These are phyloP conservation scores for Porites rus DNA, from an alignment of 92 coral and sea anemone species.

Conservation along the genomic window DNA sequence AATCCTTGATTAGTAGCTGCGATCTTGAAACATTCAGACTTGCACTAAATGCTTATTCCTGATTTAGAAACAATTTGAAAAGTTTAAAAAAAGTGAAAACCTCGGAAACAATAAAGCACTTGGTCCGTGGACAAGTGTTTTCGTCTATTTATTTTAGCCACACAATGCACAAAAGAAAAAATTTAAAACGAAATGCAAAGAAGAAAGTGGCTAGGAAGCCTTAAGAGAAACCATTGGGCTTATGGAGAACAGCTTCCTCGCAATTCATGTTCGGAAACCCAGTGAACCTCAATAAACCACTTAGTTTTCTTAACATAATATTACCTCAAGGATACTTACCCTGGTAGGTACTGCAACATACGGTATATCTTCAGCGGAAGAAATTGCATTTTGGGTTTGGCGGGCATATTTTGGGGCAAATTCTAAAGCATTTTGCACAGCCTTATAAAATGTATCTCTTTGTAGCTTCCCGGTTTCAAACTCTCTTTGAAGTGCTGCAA, in stretches of 20 bases:
- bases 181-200: too few species aligned
- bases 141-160: too few species aligned
- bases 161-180: too few species aligned
- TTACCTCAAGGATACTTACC: conserved; percentile 23
- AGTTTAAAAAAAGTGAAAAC: too few species aligned
- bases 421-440: conserved; percentile 46
- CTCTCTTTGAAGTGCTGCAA: conserved; percentile 32
- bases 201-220: too few species aligned
- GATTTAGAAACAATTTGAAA: too few species aligned
- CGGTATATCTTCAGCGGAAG: conserved; percentile 21
- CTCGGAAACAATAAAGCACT: too few species aligned
- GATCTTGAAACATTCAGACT: too few species aligned
- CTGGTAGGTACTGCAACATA: conserved; percentile 32
- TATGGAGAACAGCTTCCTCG: not conserved
- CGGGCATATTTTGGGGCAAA: conserved; percentile 24
- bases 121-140: too few species aligned
- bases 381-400: conserved; percentile 46
- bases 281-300: not conserved
- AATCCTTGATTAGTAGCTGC: too few species aligned
- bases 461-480: conserved; percentile 37
- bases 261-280: not conserved
- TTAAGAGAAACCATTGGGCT: not conserved
- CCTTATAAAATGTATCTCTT: conserved; percentile 36
- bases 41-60: too few species aligned
- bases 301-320: not conserved